These are phyloP conservation scores for Cetonia aurata DNA, from an alignment of 2,888 invertebrate genomes.

Conservation along the genomic window DNA sequence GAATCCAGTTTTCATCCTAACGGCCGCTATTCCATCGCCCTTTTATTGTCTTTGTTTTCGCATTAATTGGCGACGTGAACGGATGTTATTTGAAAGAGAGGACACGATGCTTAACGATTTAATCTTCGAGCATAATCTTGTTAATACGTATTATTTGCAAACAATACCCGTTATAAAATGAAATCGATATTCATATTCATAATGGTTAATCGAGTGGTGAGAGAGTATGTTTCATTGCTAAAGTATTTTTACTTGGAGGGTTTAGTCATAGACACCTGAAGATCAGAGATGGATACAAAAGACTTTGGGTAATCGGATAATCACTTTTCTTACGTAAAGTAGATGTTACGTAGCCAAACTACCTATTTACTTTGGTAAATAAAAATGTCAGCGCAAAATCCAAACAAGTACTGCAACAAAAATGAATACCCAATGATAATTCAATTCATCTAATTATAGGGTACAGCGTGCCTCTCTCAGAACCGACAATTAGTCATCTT, in stretches of 20 bases:
- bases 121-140: conserved; percentile 32
- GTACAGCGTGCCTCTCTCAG: conserved; percentile 9
- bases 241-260: conserved; percentile 26
- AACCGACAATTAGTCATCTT: conserved; percentile 37
- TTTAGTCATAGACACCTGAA: conserved; percentile 4
- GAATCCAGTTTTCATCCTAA: conserved; percentile 34
- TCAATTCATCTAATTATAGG: conserved; percentile 18
- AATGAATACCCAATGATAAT: conserved; percentile 3
- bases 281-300: conserved; percentile 9
- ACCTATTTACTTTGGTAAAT: no score
- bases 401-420: no score
- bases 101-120: conserved; percentile 18
- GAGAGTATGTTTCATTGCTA: conserved; percentile 25
- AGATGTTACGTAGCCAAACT: no score
- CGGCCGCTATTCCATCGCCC: conserved; percentile 1
- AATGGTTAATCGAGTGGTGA: conserved; percentile 30
- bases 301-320: conserved; percentile 11
- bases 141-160: conserved; percentile 32
- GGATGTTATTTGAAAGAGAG: conserved; percentile 28
- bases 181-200: conserved; percentile 34
- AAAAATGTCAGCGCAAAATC: no score
- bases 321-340: no score
- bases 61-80: conserved; percentile 31
- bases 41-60: conserved; percentile 21
- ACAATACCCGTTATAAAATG: conserved; percentile 32